These are phyloP conservation scores for Dermatemys mawii DNA, from an alignment of 2,113 vertebrate genomes.

Conservation along the genomic window DNA sequence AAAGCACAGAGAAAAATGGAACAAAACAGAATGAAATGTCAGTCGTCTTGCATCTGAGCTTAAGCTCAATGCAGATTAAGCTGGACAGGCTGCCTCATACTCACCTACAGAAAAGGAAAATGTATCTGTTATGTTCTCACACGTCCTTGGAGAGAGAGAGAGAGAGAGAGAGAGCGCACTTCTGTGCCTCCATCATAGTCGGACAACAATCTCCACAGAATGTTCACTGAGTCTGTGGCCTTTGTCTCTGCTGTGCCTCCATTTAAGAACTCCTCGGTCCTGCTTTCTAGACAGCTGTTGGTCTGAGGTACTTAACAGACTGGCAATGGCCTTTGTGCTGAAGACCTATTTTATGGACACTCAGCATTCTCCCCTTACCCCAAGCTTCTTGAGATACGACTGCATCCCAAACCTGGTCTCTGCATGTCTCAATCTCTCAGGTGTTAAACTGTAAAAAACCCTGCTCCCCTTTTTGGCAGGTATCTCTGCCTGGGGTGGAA, in stretches of 20 bases:
- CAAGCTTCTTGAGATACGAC: background rate
- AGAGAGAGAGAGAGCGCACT: no score
- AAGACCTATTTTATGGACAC: background rate
- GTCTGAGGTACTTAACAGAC: rapidly evolving
- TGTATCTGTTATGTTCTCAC: background rate
- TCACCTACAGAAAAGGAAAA: background rate
- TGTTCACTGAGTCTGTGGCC: rapidly evolving
- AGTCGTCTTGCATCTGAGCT: background rate
- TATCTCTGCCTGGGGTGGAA: background rate
- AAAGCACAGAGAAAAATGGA: background rate
- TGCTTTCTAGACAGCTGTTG: background rate
- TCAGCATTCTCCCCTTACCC: background rate
- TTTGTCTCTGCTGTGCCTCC: background rate
- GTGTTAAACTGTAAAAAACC: rapidly evolving
- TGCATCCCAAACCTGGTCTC: background rate
- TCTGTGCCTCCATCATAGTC: background rate
- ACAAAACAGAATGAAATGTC: background rate
- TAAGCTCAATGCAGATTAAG: background rate
- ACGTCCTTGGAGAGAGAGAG: background rate
- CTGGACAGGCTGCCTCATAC: background rate
- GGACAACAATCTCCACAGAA: background rate
- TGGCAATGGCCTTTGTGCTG: background rate
- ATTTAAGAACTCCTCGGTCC: background rate
- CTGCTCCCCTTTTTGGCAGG: rapidly evolving
- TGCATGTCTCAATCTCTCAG: rapidly evolving